A percentile compares a stretch with the other conserved stretches of the same genome.
phyloP scores from a whole-genome alignment of 92 coral and sea anemone species.

The Epizoanthus scotinus region DNA sequence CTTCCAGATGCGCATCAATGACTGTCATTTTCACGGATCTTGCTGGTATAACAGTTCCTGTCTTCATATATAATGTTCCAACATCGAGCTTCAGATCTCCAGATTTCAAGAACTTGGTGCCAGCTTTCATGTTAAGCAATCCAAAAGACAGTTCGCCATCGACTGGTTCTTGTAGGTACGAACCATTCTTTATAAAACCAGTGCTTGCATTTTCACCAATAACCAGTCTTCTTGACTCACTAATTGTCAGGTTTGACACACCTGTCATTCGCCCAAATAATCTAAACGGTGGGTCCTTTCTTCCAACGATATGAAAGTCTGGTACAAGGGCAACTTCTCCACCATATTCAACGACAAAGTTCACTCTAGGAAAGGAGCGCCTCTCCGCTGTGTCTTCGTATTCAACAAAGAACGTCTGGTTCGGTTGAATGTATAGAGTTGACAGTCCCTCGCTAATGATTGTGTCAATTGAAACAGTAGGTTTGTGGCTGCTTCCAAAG shows the following conservation, averaged over 20 bases:
- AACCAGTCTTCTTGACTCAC: slow-evolving; percentile 30
- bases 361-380: slow-evolving; percentile 62
- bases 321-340: slow-evolving; percentile 60
- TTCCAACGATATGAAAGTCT: slow-evolving; percentile 62
- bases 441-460: slow-evolving; percentile 60
- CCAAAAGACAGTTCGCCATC: slow-evolving; percentile 60
- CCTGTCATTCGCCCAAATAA: slow-evolving; percentile 62
- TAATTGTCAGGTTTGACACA: slow-evolving; percentile 62
- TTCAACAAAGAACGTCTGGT: slow-evolving; percentile 62
- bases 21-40: slow-evolving; percentile 39
- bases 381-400: slow-evolving; percentile 60
- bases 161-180: slow-evolving; percentile 45
- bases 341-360: slow-evolving; percentile 54
- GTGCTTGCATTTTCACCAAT: slow-evolving; percentile 56
- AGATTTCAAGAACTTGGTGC: slow-evolving; percentile 37
- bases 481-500: slow-evolving; percentile 25
- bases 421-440: slow-evolving; percentile 52
- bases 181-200: slow-evolving; percentile 47
- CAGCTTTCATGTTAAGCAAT: slow-evolving; percentile 50
- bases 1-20: slow-evolving; percentile 56
- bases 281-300: slow-evolving; percentile 50
- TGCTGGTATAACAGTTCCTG: slow-evolving; percentile 53
- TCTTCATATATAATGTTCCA: slow-evolving; percentile 62
- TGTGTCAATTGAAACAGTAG: slow-evolving; percentile 48
- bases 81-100: slow-evolving; percentile 52